phyloP scores from a whole-genome alignment of 30 jellyfish, hydroid and myxozoan species.

The Aurelia coerulea region DNA sequence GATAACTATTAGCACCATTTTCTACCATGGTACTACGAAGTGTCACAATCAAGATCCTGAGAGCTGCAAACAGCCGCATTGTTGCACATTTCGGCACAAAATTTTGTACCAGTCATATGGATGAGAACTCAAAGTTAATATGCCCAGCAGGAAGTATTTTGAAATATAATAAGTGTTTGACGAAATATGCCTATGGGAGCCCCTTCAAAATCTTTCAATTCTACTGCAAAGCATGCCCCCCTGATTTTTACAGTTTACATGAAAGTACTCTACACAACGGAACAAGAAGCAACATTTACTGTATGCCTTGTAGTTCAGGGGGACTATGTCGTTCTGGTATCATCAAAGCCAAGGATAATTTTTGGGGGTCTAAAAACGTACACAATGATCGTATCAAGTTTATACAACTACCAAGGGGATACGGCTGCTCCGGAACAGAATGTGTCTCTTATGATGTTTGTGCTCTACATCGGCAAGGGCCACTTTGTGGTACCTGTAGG shows the following conservation, averaged over 20 bases:
- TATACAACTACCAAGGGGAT: not conserved
- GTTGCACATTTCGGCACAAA: not conserved
- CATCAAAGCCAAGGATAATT: not conserved
- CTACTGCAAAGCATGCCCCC: not conserved
- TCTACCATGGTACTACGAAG: not conserved
- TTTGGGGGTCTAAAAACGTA: not conserved
- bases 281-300: not conserved
- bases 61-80: not conserved
- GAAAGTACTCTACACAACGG: not conserved
- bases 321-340: not conserved
- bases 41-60: not conserved
- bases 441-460: slow-evolving; percentile 1
- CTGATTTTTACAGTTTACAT: not conserved
- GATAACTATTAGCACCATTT: not conserved
- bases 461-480: not conserved
- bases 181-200: not conserved
- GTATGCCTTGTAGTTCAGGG: not conserved
- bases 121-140: not conserved
- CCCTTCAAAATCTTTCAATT: not conserved
- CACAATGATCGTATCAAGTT: not conserved
- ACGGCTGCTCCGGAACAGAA: not conserved
- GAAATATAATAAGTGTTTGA: not conserved
- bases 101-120: not conserved
- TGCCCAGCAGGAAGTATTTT: not conserved
- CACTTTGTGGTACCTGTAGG: not conserved